These are phyloP conservation scores for Rugalucina vietnamica DNA, from an alignment of 2,888 invertebrate species.

Conservation along the genomic window DNA sequence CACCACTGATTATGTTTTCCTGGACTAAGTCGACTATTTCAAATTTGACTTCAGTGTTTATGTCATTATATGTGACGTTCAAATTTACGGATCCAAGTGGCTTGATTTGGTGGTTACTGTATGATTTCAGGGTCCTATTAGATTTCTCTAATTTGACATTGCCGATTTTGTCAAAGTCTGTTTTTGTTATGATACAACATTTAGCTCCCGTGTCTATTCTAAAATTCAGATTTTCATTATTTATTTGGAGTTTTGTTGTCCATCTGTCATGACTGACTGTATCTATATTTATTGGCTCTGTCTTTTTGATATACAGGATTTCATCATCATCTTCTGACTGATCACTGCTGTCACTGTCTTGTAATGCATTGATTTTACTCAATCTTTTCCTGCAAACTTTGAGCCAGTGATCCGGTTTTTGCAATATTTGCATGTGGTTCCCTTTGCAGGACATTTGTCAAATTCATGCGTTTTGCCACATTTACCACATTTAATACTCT, in stretches of 20 bases:
- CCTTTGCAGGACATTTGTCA: slow-evolving; percentile 33
- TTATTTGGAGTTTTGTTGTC: slow-evolving; percentile 18
- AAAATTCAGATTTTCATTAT: slow-evolving; percentile 8
- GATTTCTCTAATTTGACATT: slow-evolving; percentile 4
- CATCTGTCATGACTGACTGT: slow-evolving; percentile 24
- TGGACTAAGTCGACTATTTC: slow-evolving; percentile 34
- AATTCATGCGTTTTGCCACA: slow-evolving; percentile 29
- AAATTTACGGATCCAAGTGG: slow-evolving; percentile 22
- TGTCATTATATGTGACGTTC: slow-evolving; percentile 23
- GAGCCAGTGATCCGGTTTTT: slow-evolving; percentile 46
- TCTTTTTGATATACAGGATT: not conserved
- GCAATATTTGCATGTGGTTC: slow-evolving; percentile 41
- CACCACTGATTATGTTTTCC: slow-evolving; percentile 30
- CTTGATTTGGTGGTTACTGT: slow-evolving; percentile 34
- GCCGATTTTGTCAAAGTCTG: slow-evolving; percentile 16
- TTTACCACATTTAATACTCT: slow-evolving; percentile 1
- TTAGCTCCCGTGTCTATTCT: slow-evolving; percentile 47
- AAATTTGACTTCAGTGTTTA: slow-evolving; percentile 3
- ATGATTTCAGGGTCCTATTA: slow-evolving; percentile 29
- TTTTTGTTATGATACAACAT: slow-evolving; percentile 32
- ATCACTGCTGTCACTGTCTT: not conserved
- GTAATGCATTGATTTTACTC: not conserved
- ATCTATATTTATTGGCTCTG: not conserved
- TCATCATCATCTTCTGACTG: not conserved
- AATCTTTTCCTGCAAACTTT: slow-evolving; percentile 20